These are phyloP conservation scores for Umimayanthus chanpuru DNA, from an alignment of 92 coral and sea anemone genomes.

Conservation along the genomic window DNA sequence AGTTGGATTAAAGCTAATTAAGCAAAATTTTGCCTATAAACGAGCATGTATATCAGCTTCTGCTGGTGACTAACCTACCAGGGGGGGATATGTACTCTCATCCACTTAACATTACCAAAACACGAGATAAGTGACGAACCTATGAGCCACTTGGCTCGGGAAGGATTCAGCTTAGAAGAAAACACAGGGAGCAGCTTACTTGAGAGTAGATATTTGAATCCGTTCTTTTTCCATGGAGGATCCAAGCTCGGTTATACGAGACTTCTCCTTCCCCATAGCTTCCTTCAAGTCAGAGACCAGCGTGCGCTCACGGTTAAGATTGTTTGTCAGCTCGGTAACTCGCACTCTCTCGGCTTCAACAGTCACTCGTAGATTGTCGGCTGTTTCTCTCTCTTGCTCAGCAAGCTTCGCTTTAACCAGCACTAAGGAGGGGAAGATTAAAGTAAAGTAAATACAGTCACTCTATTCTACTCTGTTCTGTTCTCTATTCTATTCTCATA, in stretches of 20 bases:
- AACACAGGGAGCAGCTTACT: conserved; percentile 50
- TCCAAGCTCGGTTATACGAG: conserved; percentile 71
- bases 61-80: too few relatives aligned
- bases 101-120: too few relatives aligned
- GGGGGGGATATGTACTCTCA: too few relatives aligned
- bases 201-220: conserved; percentile 76
- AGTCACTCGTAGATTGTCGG: conserved; percentile 60
- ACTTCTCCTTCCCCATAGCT: conserved; percentile 74
- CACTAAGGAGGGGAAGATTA: conserved; percentile 50
- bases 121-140: too few relatives aligned
- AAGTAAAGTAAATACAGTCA: background rate
- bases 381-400: conserved; percentile 73
- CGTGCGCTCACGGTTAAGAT: conserved; percentile 74
- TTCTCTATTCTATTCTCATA: too few relatives aligned
- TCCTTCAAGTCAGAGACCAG: conserved; percentile 82
- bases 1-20: too few relatives aligned
- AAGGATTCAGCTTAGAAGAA: background rate
- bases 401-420: conserved; percentile 68
- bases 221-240: conserved; percentile 80
- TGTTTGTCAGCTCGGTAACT: conserved; percentile 73
- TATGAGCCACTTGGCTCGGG: too few relatives aligned
- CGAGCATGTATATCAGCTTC: too few relatives aligned
- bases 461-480: too few relatives aligned
- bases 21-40: too few relatives aligned
- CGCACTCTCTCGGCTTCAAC: conserved; percentile 66